These are phyloP conservation scores for Penaeus chinensis DNA, from an alignment of 1,140 invertebrate genomes.

Conservation along the genomic window DNA sequence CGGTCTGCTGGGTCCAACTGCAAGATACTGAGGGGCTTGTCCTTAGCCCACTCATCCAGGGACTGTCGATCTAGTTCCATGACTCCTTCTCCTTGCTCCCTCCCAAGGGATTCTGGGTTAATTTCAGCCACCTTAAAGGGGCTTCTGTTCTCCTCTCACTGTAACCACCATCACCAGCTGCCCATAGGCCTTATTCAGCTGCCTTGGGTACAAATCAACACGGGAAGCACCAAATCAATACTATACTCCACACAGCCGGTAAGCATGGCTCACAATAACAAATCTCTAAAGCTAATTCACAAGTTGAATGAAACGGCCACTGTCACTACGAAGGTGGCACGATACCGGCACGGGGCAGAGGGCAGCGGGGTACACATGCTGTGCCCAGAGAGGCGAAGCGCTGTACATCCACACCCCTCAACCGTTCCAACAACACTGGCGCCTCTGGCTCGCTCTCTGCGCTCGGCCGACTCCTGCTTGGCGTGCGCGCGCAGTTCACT, in stretches of 20 bases:
- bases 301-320: conserved; percentile 30
- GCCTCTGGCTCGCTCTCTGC: not conserved
- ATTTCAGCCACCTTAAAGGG: conserved; percentile 52
- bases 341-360: conserved; percentile 41
- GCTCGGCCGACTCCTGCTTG: too few relatives aligned
- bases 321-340: conserved; percentile 31
- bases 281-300: conserved; percentile 36
- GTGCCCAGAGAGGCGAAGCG: conserved; percentile 49
- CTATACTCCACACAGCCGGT: conserved; percentile 47
- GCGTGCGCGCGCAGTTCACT: too few relatives aligned
- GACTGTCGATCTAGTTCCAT: conserved; percentile 72
- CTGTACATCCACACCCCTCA: conserved; percentile 31
- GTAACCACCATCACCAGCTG: conserved; percentile 50
- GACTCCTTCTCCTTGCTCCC: conserved; percentile 42
- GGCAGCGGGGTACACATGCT: conserved; percentile 57
- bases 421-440: conserved; percentile 48
- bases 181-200: conserved; percentile 37
- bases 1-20: conserved; percentile 94
- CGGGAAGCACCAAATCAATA: conserved; percentile 59
- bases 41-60: conserved; percentile 94
- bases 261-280: conserved; percentile 40
- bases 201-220: conserved; percentile 55
- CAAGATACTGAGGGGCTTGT: conserved; percentile 94
- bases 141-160: conserved; percentile 40
- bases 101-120: conserved; percentile 38